Conservation (phyloP, 2,113 vertebrate genomes). For the Falcunculus frontatus region DNA sequence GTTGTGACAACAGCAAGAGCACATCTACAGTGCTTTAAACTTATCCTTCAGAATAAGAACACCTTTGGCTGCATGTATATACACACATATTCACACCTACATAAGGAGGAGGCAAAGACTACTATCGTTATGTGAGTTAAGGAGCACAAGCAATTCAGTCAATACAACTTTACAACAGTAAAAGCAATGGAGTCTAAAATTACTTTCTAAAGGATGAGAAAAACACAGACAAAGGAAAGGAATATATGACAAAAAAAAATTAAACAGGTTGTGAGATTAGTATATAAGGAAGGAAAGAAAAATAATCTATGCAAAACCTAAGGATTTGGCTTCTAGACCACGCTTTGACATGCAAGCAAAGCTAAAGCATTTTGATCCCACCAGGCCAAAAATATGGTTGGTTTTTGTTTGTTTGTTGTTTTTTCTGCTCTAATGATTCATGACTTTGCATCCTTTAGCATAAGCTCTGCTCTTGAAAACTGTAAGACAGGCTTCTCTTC, state of each 20-base stretch:
- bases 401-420: not conserved
- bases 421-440: not conserved
- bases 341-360: not conserved
- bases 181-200: not conserved
- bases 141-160: not conserved
- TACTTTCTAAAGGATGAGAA: not conserved
- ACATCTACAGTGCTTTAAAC: not conserved
- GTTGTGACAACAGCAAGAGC: not conserved
- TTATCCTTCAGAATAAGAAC: not conserved
- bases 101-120: not conserved
- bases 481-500: not conserved
- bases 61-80: not conserved
- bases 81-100: too few species aligned
- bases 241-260: not conserved
- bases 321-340: not conserved
- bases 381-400: not conserved
- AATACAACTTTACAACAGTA: not conserved
- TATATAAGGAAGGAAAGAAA: not conserved
- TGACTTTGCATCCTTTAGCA: not conserved
- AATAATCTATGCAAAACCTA: not conserved
- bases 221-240: not conserved
- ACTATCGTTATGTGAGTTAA: not conserved
- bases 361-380: not conserved
- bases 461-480: not conserved
- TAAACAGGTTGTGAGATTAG: not conserved